A percentile compares a stretch with the other conserved stretches of the same genome.
phyloP scores from a whole-genome alignment of 2,797 vertebrate genomes.

The Pantherophis alleghaniensis region DNA sequence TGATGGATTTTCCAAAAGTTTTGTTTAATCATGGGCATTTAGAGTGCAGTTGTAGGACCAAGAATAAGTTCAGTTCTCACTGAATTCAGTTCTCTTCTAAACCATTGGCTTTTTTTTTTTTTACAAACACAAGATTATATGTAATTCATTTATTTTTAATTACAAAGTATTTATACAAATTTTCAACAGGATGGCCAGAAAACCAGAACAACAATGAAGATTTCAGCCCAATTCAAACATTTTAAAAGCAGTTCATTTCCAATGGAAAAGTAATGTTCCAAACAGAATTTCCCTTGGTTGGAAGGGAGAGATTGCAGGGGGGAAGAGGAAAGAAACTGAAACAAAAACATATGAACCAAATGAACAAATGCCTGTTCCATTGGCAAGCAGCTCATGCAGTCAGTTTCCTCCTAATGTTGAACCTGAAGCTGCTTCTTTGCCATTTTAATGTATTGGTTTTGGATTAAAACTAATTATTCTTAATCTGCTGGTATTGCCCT shows the following conservation, averaged over 20 bases:
- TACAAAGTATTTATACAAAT: neutral
- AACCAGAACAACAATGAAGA: neutral
- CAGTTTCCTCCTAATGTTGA: neutral
- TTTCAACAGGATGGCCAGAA: neutral
- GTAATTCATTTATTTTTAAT: slow-evolving; percentile 5
- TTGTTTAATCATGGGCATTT: neutral
- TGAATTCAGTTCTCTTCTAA: neutral
- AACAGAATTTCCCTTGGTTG: neutral
- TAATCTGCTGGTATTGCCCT: neutral
- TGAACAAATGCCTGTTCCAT: neutral
- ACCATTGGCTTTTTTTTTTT: neutral
- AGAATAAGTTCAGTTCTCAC: neutral
- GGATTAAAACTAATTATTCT: neutral
- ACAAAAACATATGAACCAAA: neutral
- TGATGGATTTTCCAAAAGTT: neutral
- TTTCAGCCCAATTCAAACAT: neutral
- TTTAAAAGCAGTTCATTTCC: neutral
- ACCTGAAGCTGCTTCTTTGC: neutral
- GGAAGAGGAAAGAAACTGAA: neutral
- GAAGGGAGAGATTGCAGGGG: neutral
- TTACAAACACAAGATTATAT: neutral
- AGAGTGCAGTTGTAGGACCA: neutral
- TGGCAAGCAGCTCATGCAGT: neutral
- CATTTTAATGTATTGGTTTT: neutral
- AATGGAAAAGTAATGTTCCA: neutral